A percentile compares a stretch with the other conserved stretches of the same genome.
phyloP scores from a whole-genome alignment of 2,113 vertebrate species.

The Sylvietta virens region DNA sequence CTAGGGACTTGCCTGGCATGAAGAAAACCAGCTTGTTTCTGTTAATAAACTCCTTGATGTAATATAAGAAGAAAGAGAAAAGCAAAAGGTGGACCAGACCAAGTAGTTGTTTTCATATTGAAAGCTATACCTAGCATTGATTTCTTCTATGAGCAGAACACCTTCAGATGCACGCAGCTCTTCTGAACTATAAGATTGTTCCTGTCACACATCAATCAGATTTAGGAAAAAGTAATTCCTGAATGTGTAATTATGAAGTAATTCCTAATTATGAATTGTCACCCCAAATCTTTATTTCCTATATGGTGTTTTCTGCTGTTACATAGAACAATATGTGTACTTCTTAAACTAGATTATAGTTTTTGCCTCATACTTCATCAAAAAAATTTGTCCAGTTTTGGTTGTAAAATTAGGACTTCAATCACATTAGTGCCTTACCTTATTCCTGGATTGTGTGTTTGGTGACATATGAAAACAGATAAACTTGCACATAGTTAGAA shows the following conservation, averaged over 20 bases:
- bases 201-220: not conserved
- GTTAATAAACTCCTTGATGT: not conserved
- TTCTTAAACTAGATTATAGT: not conserved
- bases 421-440: not conserved
- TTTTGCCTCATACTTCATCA: not conserved
- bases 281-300: rapidly evolving
- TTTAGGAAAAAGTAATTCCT: not conserved
- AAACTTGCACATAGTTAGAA: not conserved
- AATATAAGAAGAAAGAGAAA: conserved; percentile 3
- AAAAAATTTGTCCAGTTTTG: not conserved
- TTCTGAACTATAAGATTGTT: not conserved
- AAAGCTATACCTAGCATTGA: not conserved
- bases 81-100: not conserved
- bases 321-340: not conserved
- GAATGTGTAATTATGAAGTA: not conserved
- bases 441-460: not conserved
- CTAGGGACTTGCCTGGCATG: conserved; percentile 35
- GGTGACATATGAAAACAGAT: not conserved
- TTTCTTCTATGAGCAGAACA: not conserved
- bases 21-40: conserved; percentile 21
- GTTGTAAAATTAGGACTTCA: not conserved
- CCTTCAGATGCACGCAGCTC: not conserved
- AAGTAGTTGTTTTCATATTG: not conserved
- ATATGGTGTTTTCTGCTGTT: not conserved
- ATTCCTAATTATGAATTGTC: not conserved